phyloP scores from a whole-genome alignment of 2,888 invertebrate genomes.

The Troilus luridus region DNA sequence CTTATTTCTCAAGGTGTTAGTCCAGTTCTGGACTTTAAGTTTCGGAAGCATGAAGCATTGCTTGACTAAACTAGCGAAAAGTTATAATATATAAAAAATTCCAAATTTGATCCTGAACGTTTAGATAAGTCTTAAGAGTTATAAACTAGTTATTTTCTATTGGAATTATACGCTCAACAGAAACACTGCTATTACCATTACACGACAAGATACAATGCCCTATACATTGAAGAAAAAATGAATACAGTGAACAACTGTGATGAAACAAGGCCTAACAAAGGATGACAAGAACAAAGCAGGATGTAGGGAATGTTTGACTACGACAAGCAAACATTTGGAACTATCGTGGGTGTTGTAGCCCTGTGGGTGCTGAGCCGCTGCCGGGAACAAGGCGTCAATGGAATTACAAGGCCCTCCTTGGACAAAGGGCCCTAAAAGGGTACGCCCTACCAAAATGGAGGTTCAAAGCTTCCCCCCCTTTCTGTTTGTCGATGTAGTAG shows the following conservation, averaged over 20 bases:
- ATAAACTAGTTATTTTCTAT: no score
- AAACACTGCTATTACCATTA: background rate
- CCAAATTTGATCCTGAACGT: no score
- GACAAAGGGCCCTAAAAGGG: conserved; percentile 55
- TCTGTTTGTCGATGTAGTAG: conserved; percentile 27
- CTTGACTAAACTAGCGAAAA: no score
- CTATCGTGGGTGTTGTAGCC: conserved; percentile 45
- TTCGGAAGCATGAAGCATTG: no score
- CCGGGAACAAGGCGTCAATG: conserved; percentile 53
- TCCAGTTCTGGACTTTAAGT: no score
- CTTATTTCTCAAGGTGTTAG: no score
- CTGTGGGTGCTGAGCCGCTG: background rate
- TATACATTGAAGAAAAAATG: background rate
- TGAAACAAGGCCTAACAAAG: conserved; percentile 5
- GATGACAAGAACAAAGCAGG: conserved; percentile 10
- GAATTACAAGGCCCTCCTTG: conserved; percentile 39
- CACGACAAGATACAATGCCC: background rate
- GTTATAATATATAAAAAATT: no score
- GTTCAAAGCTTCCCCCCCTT: conserved; percentile 4
- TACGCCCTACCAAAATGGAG: conserved; percentile 52
- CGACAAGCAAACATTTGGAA: conserved; percentile 50
- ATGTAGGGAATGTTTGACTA: background rate
- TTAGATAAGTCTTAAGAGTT: no score
- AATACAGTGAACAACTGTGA: background rate
- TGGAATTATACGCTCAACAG: no score